Base-by-base conservation (phyloP, 2,113 vertebrate genomes). In the Protomyctophum bolini region DNA sequence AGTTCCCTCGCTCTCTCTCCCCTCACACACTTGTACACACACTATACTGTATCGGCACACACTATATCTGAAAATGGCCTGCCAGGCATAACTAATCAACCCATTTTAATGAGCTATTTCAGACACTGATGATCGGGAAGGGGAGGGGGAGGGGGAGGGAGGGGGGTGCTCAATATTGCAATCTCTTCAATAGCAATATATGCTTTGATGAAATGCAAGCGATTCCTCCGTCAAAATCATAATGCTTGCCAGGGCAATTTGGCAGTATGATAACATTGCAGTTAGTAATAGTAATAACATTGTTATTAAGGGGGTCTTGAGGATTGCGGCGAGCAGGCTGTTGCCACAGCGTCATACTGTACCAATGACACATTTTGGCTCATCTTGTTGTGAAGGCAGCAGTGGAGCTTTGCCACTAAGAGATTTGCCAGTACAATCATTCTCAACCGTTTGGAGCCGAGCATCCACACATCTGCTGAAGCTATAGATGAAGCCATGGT, bases 41-140 rank as follows among this genome's bases (percentile, higher is more conserved):
- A 41, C 21, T 21, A 21, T 21, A 21, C 33, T 41, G 33, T 41
- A 3, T 41, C 58, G 5, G 6, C 10, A 47, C 46, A 76, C 45
- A 57, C 61, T 70, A 59, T 66, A 75, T 72, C 51, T 70, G 73
- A 33, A 67, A 70, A 81, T 12, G 59, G 61, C 69, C 75, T 57
- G 29, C 66, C 69, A 64, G 62, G 55, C 68, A 67, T 60, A 75
- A 72, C 78, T 80, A 70, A 77, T 83, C 74, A 79, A 82, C 63
- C 72, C 51, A 66, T 70, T 80, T 75, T 82, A 80, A 85, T 85
- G 75, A 82, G 70, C 57, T 76, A 15, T 56, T 67, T 60, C 45
- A 10, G 58, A 46, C 54, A 45, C 41, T 7, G 60, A 14, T 51
- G 57, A 57, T 54, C 12, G 29, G 54, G 61, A 56, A 21, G 59